phyloP scores from a whole-genome alignment of 1,140 invertebrate species.

The Pseudomyrmex gracilis region DNA sequence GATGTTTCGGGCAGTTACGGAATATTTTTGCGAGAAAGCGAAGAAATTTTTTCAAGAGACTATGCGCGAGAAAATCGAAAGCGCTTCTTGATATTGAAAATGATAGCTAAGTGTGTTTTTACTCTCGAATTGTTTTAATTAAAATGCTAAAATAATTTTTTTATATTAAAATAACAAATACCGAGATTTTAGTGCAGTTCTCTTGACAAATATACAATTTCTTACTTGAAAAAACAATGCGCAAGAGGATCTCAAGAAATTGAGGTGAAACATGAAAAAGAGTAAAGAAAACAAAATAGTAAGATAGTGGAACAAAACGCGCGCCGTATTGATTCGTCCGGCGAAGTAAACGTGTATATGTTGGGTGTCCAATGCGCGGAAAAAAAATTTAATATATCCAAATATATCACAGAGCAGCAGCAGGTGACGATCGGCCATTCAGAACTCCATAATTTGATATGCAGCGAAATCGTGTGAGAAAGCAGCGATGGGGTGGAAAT shows the following conservation, averaged over 20 bases:
- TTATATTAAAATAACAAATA: too few relatives aligned
- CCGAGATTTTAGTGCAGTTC: too few relatives aligned
- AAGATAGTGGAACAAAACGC: conserved; percentile 25
- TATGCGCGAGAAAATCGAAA: neutral
- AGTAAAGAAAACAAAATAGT: neutral
- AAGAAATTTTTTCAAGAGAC: neutral
- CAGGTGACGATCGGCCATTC: conserved; percentile 85
- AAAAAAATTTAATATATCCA: conserved; percentile 86
- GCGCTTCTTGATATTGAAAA: neutral
- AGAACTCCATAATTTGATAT: conserved; percentile 85
- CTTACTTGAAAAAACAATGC: too few relatives aligned
- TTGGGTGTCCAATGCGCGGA: conserved; percentile 53
- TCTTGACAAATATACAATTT: too few relatives aligned
- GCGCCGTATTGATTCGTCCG: conserved; percentile 61
- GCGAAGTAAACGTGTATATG: conserved; percentile 45
- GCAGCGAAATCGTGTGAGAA: conserved; percentile 83
- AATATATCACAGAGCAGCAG: conserved; percentile 84
- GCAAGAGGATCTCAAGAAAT: too few relatives aligned
- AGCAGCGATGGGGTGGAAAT: conserved; percentile 81
- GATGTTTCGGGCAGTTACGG: conserved; percentile 4
- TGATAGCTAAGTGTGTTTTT: conserved; percentile 3
- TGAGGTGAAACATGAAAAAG: too few relatives aligned
- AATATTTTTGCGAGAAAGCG: neutral
- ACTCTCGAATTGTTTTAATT: too few relatives aligned
- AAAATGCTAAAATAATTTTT: too few relatives aligned